These are phyloP conservation scores for Gymnocheta viridis DNA, from an alignment of 2,888 invertebrate genomes.

Conservation along the genomic window DNA sequence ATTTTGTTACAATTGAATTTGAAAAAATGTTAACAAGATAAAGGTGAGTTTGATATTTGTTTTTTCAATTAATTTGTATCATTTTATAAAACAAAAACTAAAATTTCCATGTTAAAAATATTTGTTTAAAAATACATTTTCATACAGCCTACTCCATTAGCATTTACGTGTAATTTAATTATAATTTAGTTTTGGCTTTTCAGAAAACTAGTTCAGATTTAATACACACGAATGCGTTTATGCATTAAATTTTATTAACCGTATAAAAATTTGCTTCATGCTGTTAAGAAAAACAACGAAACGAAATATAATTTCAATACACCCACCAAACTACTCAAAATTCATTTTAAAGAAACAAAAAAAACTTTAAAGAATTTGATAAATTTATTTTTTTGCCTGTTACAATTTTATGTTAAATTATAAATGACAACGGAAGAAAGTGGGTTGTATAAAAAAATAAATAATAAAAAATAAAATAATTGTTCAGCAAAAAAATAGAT, in stretches of 20 bases:
- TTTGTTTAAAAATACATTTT: conserved; percentile 2
- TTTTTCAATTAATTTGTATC: not conserved
- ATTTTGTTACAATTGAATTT: not conserved
- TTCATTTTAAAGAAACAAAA: conserved; percentile 14
- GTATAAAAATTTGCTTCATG: conserved; percentile 9
- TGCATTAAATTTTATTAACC: conserved; percentile 21
- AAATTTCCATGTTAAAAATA: not conserved
- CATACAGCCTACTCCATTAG: conserved; percentile 10
- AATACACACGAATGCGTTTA: conserved; percentile 21
- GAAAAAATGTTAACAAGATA: conserved; percentile 12
- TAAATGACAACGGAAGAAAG: conserved; percentile 65
- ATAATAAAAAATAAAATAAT: conserved; percentile 4
- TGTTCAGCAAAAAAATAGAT: not conserved
- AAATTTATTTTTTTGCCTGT: conserved; percentile 35
- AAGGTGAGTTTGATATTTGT: conserved; percentile 15
- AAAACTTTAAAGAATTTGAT: conserved; percentile 45
- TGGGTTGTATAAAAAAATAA: conserved; percentile 48
- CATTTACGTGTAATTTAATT: conserved; percentile 5
- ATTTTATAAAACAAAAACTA: not conserved
- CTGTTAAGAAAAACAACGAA: conserved; percentile 18
- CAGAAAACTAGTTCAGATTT: conserved; percentile 21
- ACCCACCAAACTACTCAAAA: conserved; percentile 34
- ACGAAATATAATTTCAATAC: conserved; percentile 32
- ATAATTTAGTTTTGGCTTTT: not conserved
- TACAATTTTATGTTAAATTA: conserved; percentile 66